Base-by-base conservation (phyloP, 2,113 vertebrate genomes). In the Dasyurus viverrinus region DNA sequence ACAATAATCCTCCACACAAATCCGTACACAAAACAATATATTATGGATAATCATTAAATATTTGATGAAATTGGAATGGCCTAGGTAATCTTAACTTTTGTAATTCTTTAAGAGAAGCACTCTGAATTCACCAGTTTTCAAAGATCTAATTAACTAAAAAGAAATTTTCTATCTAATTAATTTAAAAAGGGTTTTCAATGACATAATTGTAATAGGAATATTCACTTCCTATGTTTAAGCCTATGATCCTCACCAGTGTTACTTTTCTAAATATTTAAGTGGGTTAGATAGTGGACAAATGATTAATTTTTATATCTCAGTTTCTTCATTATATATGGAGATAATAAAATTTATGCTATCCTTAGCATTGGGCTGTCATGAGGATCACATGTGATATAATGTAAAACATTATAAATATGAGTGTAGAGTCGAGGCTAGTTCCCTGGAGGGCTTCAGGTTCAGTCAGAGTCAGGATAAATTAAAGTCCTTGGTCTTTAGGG, bases 151-250 rank as follows among this genome's bases (percentile, higher is more conserved):
- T 96, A 26, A 93, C 94, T 93, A 68, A 22, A 57, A 3, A 94
- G 23, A 95, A 48, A 55, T 93, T 96, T 96, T 68, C 60, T 68
- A 1, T 4, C 36, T 30, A 68, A 68, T 68, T n/a, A 93, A 91
- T 97, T 68, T 46, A 23, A 36, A 25, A 92, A 47, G 14, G 95
- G 27, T 42, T 25, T 53, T 96, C 93, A 93, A 36, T 23, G 89
- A 36, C 9, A 89, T 95, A 96, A 92, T 94, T 52, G 90, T 55
- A 84, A 11, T 7, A 92, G 91, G 94, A 96, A 92, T 95, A 89
- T 96, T 12, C 6, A 94, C 19, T 95, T 10, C 50, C 57, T 89
- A 90, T 89, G 11, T 93, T 24, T 91, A 68, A 94, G 0, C 50
- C 54, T 4, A 93, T 24, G 54, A 8, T 93, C 89, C 42, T 60